Base-by-base conservation (phyloP, 2,113 vertebrate genomes). In the Chaenocephalus aceratus region DNA sequence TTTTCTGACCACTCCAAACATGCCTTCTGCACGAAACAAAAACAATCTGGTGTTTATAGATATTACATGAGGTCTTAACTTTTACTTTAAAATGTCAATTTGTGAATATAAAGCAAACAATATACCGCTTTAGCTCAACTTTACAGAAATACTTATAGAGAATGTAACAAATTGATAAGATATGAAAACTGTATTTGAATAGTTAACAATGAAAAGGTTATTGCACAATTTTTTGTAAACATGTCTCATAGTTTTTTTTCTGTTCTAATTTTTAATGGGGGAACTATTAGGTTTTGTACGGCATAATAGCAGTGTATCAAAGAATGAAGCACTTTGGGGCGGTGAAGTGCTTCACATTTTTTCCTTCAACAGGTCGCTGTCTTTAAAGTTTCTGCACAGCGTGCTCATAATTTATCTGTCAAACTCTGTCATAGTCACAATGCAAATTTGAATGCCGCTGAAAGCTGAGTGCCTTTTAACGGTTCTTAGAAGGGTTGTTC, bases 341-440 rank as follows among this genome's bases (percentile, higher is more conserved):
- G 36, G 15, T 1, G 0, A 41, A 48, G 71, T 21, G 63, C 30
- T 66, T 34, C 16, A 26, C 13, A 44, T 23, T 65, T 80, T 77
- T 80, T 53, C 18, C 30, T 59, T 74, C 76, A 63, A 23, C 68
- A 60, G 18, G 59, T 26, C 23, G 45, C 49, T 45, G 1, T n/a
- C 75, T 6, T 78, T 34, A 72, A 64, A 88, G 36, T 54, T 66
- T 58, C 41, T 11, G 16, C 60, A 6, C 77, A 30, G 70, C 30
- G 4, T 18, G 72, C 23, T 68, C n/a, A 65, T 82, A 87, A 88
- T 86, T 86, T 74, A 77, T 81, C 60, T 53, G 76, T 80, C 84
- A 85, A 57, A 63, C 53, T 61, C 18, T 21, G 80, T 71, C 72
- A 77, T 74, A 36, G 67, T 79, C 79, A 69, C 75, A 71, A 84